Conservation (phyloP, 2,888 invertebrate genomes). For the Clitarchus hookeri region DNA sequence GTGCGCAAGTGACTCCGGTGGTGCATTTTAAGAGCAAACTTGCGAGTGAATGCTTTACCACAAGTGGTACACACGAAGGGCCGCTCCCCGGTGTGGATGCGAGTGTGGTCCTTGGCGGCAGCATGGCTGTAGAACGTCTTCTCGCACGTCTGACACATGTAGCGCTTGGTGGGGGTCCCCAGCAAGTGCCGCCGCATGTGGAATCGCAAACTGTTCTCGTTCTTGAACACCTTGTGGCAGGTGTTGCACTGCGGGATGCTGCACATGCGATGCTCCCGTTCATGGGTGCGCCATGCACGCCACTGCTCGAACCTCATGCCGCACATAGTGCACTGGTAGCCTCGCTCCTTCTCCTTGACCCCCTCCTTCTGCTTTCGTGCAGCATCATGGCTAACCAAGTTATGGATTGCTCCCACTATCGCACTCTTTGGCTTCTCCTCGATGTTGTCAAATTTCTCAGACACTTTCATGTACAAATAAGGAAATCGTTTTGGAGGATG, state of each 20-base stretch:
- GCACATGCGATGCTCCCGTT: neutral
- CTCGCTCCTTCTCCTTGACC: neutral
- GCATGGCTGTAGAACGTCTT: neutral
- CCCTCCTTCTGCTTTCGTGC: neutral
- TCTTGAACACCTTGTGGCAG: neutral
- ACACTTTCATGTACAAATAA: constrained; percentile 12
- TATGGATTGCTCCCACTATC: neutral
- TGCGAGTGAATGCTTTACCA: neutral
- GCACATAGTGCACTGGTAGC: neutral
- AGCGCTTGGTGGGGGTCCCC: neutral
- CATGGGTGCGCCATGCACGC: constrained; percentile 7
- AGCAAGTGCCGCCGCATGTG: neutral
- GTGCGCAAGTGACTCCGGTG: neutral
- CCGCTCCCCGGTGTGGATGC: constrained; percentile 22
- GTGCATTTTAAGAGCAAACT: constrained; percentile 5
- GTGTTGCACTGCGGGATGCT: neutral
- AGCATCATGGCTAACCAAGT: neutral
- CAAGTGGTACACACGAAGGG: neutral
- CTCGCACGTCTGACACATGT: constrained; percentile 12
- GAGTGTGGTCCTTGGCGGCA: neutral
- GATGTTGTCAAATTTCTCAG: neutral
- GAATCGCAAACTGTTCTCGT: neutral
- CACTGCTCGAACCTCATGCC: neutral
- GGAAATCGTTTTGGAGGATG: neutral
- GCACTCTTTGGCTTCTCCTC: constrained; percentile 4